These are phyloP conservation scores for Ormyrus nitidulus DNA, from an alignment of 2,888 invertebrate species.

Conservation along the genomic window DNA sequence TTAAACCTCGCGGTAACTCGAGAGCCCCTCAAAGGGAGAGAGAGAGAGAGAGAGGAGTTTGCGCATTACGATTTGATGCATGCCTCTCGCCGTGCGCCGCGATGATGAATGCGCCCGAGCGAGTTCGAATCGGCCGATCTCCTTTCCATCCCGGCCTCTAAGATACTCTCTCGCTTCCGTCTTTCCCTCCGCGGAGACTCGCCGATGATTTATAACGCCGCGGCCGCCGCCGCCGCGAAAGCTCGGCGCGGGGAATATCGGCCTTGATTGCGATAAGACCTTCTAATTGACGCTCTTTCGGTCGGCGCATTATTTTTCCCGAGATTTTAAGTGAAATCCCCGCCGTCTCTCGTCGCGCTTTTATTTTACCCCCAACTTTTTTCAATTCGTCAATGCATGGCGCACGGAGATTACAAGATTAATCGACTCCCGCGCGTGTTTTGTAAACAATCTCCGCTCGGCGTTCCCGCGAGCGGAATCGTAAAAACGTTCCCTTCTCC, in stretches of 20 bases:
- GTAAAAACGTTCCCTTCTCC: no score
- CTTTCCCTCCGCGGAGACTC: background rate
- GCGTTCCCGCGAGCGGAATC: no score
- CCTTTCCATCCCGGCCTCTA: background rate
- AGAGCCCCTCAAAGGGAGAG: conserved; percentile 48
- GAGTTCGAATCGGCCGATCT: conserved; percentile 3
- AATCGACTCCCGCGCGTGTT: no score
- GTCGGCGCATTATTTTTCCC: conserved; percentile 25
- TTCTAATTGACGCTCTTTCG: conserved; percentile 6
- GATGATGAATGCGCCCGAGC: conserved; percentile 60
- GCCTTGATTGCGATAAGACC: no score
- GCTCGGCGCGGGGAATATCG: background rate
- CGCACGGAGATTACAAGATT: no score
- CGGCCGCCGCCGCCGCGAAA: background rate
- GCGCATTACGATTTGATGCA: conserved; percentile 56
- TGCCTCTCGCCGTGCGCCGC: conserved; percentile 44
- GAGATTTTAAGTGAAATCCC: no score
- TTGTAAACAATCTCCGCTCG: no score
- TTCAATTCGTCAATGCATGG: no score
- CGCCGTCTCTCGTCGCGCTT: no score
- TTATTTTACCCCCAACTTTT: no score
- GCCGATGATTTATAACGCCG: conserved; percentile 32
- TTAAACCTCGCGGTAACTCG: conserved; percentile 66
- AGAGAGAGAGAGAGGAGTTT: background rate
- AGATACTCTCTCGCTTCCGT: no score